Base-by-base conservation (phyloP, 2,888 invertebrate species). In the Microplitis deprimator region DNA sequence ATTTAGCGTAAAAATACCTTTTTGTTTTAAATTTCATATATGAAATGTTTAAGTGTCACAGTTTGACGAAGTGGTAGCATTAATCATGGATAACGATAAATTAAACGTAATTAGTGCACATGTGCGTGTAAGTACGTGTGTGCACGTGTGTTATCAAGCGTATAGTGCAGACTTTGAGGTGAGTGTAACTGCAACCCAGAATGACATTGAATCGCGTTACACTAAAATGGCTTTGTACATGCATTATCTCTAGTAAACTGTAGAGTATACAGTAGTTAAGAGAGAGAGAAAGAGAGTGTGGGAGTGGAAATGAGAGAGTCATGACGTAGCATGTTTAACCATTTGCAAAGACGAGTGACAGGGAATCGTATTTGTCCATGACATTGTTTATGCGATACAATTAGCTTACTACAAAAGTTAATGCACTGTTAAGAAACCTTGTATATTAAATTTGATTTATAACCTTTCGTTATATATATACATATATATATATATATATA, bases 321-420 rank as follows among this genome's bases (percentile, higher is more conserved):
- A 72, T 68, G 67, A 73, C 68, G 77, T 50, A 60, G 62, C 68
- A 20, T 41, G 38, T 65, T 67, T 29, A 8, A 20, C 64, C 16
- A 64, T 29, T 75, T 68, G 39, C 16, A 39, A 69, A 40, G 40
- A 72, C 41, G 50, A 50, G 39, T 39, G 68, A 40, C 59, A 74
- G 40, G 40, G 73, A 20, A 65, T 77, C 73, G 77, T 77, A 77
- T 81, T 81, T 81, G 79, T 79, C 60, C 39, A 74, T 79, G 64
- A 79, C 64, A 78, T 82, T 83, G 83, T 84, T 84, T 84, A 84
- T 83, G 81, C 79, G 83, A 81, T 81, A 84, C 73, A 81, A 80
- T 79, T 82, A 80, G 73, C 76, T 50, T 50, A 50, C 13, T 50
- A 50, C 50, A 50, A 50, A 50, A 50, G 50, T 8, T 50, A 50